Conservation (phyloP, 1,140 invertebrate genomes). For the Caenorhabditis tropicalis region DNA sequence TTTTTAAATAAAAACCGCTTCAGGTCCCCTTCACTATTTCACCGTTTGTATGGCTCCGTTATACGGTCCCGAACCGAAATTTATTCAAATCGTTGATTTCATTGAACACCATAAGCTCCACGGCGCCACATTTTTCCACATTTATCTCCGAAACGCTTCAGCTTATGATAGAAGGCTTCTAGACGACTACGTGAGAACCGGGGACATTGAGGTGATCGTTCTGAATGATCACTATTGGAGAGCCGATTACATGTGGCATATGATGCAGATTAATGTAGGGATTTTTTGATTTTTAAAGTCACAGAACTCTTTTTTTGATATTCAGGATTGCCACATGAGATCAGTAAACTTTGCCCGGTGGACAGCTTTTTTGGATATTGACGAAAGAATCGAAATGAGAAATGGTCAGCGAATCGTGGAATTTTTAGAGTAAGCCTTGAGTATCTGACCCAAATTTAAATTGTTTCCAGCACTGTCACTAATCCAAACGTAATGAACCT, state of each 20-base stretch:
- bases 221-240: slow-evolving; percentile 34
- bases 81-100: slow-evolving; percentile 7
- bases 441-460: no score
- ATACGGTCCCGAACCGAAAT: slow-evolving; percentile 3
- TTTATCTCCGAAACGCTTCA: slow-evolving; percentile 7
- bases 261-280: slow-evolving; percentile 16
- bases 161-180: slow-evolving; percentile 4
- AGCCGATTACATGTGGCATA: slow-evolving; percentile 38
- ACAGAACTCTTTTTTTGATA: no score
- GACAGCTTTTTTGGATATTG: slow-evolving; percentile 16
- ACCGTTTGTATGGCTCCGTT: slow-evolving; percentile 1
- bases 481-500: not conserved
- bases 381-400: slow-evolving; percentile 21
- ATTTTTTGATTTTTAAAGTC: not conserved
- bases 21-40: not conserved
- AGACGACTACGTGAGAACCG: slow-evolving; percentile 32
- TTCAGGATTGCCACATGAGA: not conserved
- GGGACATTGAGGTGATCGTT: slow-evolving; percentile 10
- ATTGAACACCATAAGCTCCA: slow-evolving; percentile 20
- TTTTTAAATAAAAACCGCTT: not conserved
- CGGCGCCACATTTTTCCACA: slow-evolving; percentile 40
- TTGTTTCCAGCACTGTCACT: not conserved
- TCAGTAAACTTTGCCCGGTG: not conserved
- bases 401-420: not conserved
- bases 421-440: not conserved